Percentiles rank a stretch among this genome's conserved stretches.
These are phyloP conservation scores for Tychaedon coryphoeus DNA, from an alignment of 2,113 vertebrate species.

Conservation along the genomic window DNA sequence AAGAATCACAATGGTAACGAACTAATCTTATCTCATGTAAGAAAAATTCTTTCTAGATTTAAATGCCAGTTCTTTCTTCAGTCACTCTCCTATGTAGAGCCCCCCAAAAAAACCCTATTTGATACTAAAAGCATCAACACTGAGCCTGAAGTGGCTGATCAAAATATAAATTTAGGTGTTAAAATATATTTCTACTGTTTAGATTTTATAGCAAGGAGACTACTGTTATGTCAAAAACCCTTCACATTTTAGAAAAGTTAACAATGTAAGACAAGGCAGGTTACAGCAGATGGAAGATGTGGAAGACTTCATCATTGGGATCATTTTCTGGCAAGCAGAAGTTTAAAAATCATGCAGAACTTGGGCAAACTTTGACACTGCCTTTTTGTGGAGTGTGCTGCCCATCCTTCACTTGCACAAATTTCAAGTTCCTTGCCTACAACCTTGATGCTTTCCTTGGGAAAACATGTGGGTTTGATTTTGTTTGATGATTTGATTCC, in stretches of 20 bases:
- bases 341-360: not conserved
- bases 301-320: not conserved
- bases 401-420: not conserved
- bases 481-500: not conserved
- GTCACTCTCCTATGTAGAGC: fast-evolving
- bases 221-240: not conserved
- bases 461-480: not conserved
- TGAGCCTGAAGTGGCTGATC: not conserved
- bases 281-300: not conserved
- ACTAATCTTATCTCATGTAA: not conserved
- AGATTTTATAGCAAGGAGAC: not conserved
- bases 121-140: not conserved
- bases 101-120: not conserved
- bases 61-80: not conserved
- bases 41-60: not conserved
- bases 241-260: not conserved
- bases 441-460: not conserved
- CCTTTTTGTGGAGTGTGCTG: not conserved
- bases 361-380: not conserved
- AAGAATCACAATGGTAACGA: not conserved
- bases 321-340: not conserved
- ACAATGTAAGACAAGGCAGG: not conserved
- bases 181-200: not conserved
- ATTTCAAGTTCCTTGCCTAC: not conserved
- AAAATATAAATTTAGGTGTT: not conserved